These are phyloP conservation scores for Crax fasciolata DNA, from an alignment of 2,797 vertebrate species.

Conservation along the genomic window DNA sequence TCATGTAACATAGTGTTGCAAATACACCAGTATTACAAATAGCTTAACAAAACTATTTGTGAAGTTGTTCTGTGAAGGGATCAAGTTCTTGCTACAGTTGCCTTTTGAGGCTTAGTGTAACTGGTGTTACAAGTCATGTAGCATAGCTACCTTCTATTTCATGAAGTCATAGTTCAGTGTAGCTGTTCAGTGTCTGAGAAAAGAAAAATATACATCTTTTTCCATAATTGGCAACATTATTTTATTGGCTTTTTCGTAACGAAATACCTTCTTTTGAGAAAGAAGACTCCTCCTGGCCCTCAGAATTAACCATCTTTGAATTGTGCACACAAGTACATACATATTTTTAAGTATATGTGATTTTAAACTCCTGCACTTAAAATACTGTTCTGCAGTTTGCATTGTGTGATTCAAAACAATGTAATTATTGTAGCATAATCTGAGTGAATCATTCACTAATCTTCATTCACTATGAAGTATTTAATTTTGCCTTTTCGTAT, in stretches of 20 bases:
- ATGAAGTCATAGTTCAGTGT: not conserved
- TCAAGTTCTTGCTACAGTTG: fast-evolving
- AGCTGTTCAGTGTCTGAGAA: not conserved
- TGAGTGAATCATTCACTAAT: not conserved
- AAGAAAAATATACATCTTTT: not conserved
- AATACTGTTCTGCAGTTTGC: not conserved
- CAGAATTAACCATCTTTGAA: not conserved
- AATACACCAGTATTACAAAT: not conserved
- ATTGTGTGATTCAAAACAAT: not conserved
- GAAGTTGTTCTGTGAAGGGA: not conserved
- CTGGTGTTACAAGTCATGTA: not conserved
- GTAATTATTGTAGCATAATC: not conserved
- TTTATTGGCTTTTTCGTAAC: not conserved
- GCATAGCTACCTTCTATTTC: not conserved
- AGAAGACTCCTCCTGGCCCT: not conserved
- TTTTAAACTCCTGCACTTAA: not conserved
- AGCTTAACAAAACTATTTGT: not conserved
- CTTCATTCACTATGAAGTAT: not conserved
- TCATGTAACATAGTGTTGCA: not conserved
- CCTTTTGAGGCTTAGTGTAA: not conserved
- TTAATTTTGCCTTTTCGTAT: not conserved
- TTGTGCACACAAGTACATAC: not conserved
- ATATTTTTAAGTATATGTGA: not conserved
- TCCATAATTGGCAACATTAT: fast-evolving
- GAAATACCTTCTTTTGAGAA: not conserved